Evolutionary conservation across 1,140 invertebrate species (phyloP), one percentile per base, ranked within the genome.

Genomic region (Mya arenaria): DNA sequence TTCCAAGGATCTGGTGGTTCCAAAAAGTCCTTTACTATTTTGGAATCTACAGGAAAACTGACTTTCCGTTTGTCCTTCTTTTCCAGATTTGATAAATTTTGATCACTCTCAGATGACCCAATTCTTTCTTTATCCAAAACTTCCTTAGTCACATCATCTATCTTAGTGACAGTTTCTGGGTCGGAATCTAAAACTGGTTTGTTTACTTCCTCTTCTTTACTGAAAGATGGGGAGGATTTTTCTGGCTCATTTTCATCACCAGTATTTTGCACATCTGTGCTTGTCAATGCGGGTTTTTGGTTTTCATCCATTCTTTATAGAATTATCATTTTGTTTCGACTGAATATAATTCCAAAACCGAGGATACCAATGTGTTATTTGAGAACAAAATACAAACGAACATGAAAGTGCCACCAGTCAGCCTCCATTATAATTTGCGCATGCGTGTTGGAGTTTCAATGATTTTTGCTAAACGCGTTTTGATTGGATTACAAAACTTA

Each of bases 1-100:
- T 95, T 94, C 96, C 96, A 96, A 77, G 96, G 96, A 93, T 96
- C 96, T 17, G 95, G 95, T 44, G 96, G 95, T 87, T 97, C 96
- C 88, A 96, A 93, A 91, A 96, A 96, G 55, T 96, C 95, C 55
- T 96, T 96, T 58, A 97, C 96, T 72, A 97, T 93, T 75, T 94
- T 94, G 84, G 96, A 95, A 84, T 95, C 95, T 80, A 94, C 94
- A 39, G 95, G 96, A 92, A 97, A 97, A 72, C 94, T 95, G 36
- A 97, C 96, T 87, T 94, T 81, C 32, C 88, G 87, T 34, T 86
- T 94, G 71, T 62, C 84, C 25, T 80, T 80, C 68, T 77, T 19
- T 34, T 63, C 68, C 37, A 37, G 65, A 4, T 39, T 23, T 3
- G 4, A 34, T n/a, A 39, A 5, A 4, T 75, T 37, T 13, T 39